Conservation (phyloP, 2,888 invertebrate genomes). For the Beris chalybata region DNA sequence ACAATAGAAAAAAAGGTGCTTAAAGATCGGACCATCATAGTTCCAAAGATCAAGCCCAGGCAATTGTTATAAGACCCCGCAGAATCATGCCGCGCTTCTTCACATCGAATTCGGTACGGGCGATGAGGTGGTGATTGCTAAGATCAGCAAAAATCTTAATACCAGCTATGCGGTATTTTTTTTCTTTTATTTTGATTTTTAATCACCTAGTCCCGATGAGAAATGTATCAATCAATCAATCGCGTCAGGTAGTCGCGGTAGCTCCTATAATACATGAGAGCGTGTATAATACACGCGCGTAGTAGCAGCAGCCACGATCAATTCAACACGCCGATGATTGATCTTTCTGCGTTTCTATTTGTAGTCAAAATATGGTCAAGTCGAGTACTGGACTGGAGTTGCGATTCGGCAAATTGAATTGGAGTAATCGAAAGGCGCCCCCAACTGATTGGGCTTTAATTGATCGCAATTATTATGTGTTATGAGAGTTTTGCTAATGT, state of each 20-base stretch:
- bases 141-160: constrained; percentile 3
- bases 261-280: not conserved
- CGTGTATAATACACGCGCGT: not conserved
- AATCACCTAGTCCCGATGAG: constrained; percentile 1
- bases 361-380: constrained; percentile 21
- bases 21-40: no score
- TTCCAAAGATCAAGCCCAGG: not conserved
- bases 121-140: constrained; percentile 1
- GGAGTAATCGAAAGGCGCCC: constrained; percentile 16
- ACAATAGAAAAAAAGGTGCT: no score
- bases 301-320: constrained; percentile 14
- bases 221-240: constrained; percentile 27
- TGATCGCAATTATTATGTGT: not conserved
- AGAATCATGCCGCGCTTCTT: constrained; percentile 1
- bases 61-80: not conserved
- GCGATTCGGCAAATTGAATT: constrained; percentile 21
- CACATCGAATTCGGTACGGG: constrained; percentile 7
- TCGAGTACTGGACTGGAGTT: not conserved
- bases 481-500: not conserved
- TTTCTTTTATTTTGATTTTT: not conserved
- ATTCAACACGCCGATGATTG: constrained; percentile 11
- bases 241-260: constrained; percentile 20
- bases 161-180: not conserved
- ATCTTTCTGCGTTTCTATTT: constrained; percentile 14
- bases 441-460: constrained; percentile 21